phyloP scores from a whole-genome alignment of 2,888 invertebrate species.

The Entomobrya proxima region DNA sequence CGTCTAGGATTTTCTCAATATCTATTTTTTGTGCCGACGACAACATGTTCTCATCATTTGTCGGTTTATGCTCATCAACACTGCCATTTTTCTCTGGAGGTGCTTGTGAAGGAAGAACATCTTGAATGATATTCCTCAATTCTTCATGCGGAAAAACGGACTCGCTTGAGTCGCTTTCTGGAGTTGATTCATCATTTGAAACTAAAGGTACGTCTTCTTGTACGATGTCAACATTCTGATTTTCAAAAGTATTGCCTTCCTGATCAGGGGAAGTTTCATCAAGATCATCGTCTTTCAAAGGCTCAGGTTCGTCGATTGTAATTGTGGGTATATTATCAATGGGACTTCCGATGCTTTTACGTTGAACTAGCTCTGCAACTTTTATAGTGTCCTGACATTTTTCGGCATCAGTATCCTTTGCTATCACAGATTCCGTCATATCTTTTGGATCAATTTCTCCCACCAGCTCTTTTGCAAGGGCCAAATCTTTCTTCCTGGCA shows the following conservation, averaged over 20 bases:
- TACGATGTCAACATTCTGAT: not conserved
- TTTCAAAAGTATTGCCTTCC: no score
- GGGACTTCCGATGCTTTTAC: not conserved
- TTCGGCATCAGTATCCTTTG: not conserved
- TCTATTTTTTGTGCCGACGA: not conserved
- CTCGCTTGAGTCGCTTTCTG: not conserved
- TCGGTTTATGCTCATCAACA: not conserved
- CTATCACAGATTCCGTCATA: not conserved
- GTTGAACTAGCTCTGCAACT: not conserved
- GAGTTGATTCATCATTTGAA: not conserved
- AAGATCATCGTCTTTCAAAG: not conserved
- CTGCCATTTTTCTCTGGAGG: not conserved
- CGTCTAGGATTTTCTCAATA: conserved; percentile 13
- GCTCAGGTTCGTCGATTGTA: not conserved
- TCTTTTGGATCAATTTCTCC: no score
- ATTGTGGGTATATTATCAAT: not conserved
- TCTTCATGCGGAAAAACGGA: not conserved
- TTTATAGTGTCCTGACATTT: not conserved
- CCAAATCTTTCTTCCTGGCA: no score
- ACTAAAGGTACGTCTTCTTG: not conserved
- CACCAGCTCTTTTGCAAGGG: no score
- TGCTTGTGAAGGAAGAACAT: not conserved
- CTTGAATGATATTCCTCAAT: not conserved
- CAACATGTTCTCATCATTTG: not conserved
- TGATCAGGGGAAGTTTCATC: no score